Base-by-base conservation (phyloP, 2,113 vertebrate species). In the Ictalurus furcatus region DNA sequence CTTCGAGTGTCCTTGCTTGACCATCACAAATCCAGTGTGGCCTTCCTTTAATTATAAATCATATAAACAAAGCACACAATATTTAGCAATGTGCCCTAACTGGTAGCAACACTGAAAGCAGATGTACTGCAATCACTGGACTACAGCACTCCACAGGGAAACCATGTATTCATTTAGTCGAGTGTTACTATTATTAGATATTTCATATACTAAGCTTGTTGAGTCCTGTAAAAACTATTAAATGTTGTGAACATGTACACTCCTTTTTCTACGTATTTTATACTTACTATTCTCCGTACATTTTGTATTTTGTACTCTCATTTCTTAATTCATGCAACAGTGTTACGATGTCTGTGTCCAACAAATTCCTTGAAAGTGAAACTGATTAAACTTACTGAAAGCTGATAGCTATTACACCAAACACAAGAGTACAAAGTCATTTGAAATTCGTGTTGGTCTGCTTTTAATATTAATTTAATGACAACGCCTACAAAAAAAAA, bases 21-120 rank as follows among this genome's bases (percentile, higher is more conserved):
- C 73, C 76, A 76, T 67, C 88, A 37, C 52, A 84, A 86, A 23
- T 76, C 81, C 71, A 44, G 1, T 30, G 40, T 67, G 52, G 76
- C 28, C 73, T 86, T 76, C n/a, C 16, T 65, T 85, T 67, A 58
- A 86, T 25, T 61, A 85, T 76, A 44, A 76, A 56, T 30, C 19
- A 82, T 67, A 67, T 21, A 78, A 81, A 37, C 74, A 40, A 54
- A 56, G 52, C 34, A 90, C 54, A 59, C 48, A 7, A 48, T 37
- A 58, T 84, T 71, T 59, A 54, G 14, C 28, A 81, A 30, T 37
- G 3, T 56, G 13, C 48, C 12, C 13, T 56, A 56, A 40, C 17
- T 69, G n/a, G 16, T 28, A 17, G 23, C 3, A 19, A 23, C 58
- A 25, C 30, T 85, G 6, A 54, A 54, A 81, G n/a, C 54, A 56